phyloP scores from a whole-genome alignment of 2,888 invertebrate species.

The Gymnosoma rotundatum region DNA sequence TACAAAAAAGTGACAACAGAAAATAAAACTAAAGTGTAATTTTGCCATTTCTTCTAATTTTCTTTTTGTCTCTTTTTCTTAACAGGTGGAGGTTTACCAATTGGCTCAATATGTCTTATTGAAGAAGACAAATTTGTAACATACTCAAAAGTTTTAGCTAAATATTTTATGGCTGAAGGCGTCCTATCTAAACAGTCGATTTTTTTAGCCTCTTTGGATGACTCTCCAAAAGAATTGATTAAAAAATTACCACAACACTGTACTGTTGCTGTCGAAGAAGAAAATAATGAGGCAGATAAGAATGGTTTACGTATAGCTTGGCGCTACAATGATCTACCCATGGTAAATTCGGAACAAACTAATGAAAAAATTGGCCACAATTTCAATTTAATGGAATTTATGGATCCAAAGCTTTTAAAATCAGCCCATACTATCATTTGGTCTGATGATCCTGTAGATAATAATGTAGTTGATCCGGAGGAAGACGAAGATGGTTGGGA shows the following conservation, averaged over 20 bases:
- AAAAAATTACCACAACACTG: slow-evolving; percentile 84
- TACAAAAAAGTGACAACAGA: neutral
- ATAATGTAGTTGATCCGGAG: slow-evolving; percentile 69
- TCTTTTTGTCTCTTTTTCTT: neutral
- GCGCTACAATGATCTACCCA: slow-evolving; percentile 90
- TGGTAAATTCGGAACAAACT: slow-evolving; percentile 83
- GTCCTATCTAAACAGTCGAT: slow-evolving; percentile 88
- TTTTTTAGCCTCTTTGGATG: slow-evolving; percentile 89
- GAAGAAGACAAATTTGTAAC: slow-evolving; percentile 92
- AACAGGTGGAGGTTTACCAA: slow-evolving; percentile 87
- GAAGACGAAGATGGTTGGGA: slow-evolving; percentile 70
- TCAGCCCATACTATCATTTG: slow-evolving; percentile 84
- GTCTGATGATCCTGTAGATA: slow-evolving; percentile 73
- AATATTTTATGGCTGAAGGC: slow-evolving; percentile 95
- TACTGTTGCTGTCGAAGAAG: slow-evolving; percentile 64
- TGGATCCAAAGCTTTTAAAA: slow-evolving; percentile 85
- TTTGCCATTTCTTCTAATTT: neutral
- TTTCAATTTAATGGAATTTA: slow-evolving; percentile 90
- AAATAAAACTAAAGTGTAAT: slow-evolving; percentile 39
- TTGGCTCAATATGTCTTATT: slow-evolving; percentile 87
- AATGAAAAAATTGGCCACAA: slow-evolving; percentile 87
- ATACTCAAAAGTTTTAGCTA: slow-evolving; percentile 90
- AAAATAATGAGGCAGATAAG: slow-evolving; percentile 79
- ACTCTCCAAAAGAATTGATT: slow-evolving; percentile 85
- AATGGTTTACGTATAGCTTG: slow-evolving; percentile 93